phyloP scores from a whole-genome alignment of 2,797 vertebrate genomes.

The Bovichtus variegatus region DNA sequence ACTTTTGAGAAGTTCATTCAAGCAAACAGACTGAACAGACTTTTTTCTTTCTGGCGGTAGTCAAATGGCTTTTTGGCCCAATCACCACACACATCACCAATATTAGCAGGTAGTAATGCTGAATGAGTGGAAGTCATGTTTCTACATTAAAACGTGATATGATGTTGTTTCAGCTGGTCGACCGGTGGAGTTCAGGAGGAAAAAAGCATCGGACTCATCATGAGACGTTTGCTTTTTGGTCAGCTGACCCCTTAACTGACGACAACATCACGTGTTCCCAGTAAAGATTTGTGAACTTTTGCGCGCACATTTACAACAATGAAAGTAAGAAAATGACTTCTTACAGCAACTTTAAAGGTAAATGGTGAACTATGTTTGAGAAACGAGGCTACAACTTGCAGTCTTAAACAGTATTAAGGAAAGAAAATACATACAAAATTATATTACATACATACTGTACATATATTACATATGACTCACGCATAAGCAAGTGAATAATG shows the following conservation, averaged over 20 bases:
- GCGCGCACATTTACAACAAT: not conserved
- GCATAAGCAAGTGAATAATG: not conserved
- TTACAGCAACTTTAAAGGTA: not conserved
- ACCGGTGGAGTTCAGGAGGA: not conserved
- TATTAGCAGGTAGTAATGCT: not conserved
- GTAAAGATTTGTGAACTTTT: not conserved
- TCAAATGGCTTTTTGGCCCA: constrained; percentile 2
- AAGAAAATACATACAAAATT: not conserved
- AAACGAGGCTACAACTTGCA: not conserved
- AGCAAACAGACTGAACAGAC: not conserved
- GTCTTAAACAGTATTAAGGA: not conserved
- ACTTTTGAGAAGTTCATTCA: constrained; percentile 31
- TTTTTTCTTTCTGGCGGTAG: not conserved
- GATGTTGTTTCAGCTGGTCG: not conserved
- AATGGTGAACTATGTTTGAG: not conserved
- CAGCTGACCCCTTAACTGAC: not conserved
- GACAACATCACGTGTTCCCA: not conserved
- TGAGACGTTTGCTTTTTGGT: not conserved
- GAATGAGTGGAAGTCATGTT: not conserved
- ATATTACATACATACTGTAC: not conserved
- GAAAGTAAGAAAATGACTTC: not conserved
- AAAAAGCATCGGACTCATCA: not conserved
- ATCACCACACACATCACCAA: not conserved
- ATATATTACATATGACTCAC: not conserved
- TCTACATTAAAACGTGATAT: not conserved